Evolutionary conservation across 2,797 vertebrate species (phyloP), one percentile per base, ranked within the genome.

Genomic region (Manis crassicaudata): DNA sequence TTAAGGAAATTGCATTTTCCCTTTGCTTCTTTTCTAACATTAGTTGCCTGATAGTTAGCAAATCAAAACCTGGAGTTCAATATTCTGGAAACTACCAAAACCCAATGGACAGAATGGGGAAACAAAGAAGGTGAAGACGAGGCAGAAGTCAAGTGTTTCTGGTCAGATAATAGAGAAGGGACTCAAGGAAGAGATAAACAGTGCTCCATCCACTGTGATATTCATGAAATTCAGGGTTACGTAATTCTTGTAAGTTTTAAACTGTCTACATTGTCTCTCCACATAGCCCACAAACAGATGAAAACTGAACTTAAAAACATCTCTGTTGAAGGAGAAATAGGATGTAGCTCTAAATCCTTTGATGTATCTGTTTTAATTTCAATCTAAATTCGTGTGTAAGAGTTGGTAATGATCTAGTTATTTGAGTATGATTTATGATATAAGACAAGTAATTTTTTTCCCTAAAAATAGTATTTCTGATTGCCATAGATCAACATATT

Each of bases 1-100:
- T 88, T 88, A 86, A 88, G 52, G n/a, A 96, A 93, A 94, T 81
- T 88, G 54, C 3, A 65, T 90, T 94, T 95, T 90, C 29, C 70
- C 72, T 84, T 81, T 79, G 11, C 32, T 77, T 67, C 23, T 72
- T 92, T 92, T 89, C 32, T 91, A 81, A 95, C 12, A 75, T 5
- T 11, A 70, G 62, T 72, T 77, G 40, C 58, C 65, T 95, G 18
- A 92, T 63, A 83, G 18, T 65, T 88, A 80, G 27, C 35, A 94
- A 94, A 63, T 92, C n/a, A 90, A 93, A 96, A 85, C 40, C 25
- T 84, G 35, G 11, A n/a, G 43, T 90, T 93, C 32, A 76, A 35
- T 73, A 96, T 86, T 92, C 9, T 52, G 43, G 46, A 92, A 95
- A 94, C 8, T 20, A 82, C 25, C 63, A 37, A 94, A 95, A 86